Evolutionary conservation across 2,888 invertebrate genomes (phyloP).

Genomic region (Habroteleia sp.): DNA sequence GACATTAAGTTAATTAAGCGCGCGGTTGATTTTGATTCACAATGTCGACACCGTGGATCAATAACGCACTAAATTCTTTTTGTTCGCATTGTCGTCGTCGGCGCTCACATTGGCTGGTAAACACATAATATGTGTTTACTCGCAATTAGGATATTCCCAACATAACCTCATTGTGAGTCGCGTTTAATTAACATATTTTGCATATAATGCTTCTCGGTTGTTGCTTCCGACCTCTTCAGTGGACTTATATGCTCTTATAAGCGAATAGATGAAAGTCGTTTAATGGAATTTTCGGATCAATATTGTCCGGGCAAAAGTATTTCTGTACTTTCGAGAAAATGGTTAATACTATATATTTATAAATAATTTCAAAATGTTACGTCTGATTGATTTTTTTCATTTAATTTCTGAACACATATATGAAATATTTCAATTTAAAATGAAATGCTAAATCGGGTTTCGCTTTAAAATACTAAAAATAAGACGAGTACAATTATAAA

Average conservation of each 20-base stretch:
- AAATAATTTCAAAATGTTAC: no score
- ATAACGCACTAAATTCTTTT: slow-evolving; percentile 42
- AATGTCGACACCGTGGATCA: slow-evolving; percentile 54
- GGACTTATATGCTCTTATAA: slow-evolving; percentile 7
- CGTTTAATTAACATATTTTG: slow-evolving; percentile 52
- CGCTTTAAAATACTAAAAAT: no score
- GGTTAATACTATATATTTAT: no score
- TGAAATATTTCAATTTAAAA: no score
- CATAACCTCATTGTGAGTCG: slow-evolving; percentile 41
- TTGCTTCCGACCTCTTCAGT: slow-evolving; percentile 12
- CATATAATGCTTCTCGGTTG: slow-evolving; percentile 33
- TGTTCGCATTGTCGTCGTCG: slow-evolving; percentile 17
- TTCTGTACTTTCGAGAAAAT: no score
- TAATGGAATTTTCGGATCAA: no score
- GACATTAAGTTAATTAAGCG: slow-evolving; percentile 71
- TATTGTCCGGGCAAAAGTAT: no score
- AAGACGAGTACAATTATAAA: no score
- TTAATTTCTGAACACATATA: no score
- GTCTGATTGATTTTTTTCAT: no score
- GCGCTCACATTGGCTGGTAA: slow-evolving; percentile 19
- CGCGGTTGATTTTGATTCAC: slow-evolving; percentile 41
- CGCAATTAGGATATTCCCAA: slow-evolving; percentile 39
- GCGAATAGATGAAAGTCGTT: not conserved
- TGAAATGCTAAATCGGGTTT: no score
- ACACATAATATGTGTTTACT: slow-evolving; percentile 47